phyloP scores from a whole-genome alignment of 2,888 invertebrate species.

The Agelastica alni region DNA sequence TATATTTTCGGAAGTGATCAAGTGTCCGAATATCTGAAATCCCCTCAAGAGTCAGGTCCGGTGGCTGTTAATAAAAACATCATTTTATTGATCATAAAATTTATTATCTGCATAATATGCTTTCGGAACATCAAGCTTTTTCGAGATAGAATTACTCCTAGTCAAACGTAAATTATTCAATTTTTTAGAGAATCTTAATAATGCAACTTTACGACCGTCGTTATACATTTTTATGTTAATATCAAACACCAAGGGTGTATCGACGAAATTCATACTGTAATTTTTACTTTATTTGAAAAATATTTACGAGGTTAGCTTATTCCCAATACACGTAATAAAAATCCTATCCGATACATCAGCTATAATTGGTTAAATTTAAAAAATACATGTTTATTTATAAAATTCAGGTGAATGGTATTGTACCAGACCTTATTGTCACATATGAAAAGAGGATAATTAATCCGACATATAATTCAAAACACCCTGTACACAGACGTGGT shows the following conservation, averaged over 20 bases:
- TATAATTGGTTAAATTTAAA: not conserved
- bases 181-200: conserved; percentile 29
- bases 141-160: conserved; percentile 29
- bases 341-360: not conserved
- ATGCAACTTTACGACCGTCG: conserved; percentile 21
- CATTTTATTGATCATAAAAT: conserved; percentile 38
- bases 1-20: conserved; percentile 34
- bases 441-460: no score
- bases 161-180: conserved; percentile 31
- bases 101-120: conserved; percentile 37
- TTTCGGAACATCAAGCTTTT: conserved; percentile 31
- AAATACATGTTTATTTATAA: not conserved
- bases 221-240: conserved; percentile 24
- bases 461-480: no score
- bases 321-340: no score
- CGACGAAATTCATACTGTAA: not conserved
- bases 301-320: not conserved
- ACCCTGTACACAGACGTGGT: conserved; percentile 13
- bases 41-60: conserved; percentile 28
- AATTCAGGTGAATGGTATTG: no score
- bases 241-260: conserved; percentile 4
- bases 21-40: conserved; percentile 28
- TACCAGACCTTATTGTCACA: no score
- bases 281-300: not conserved
- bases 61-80: conserved; percentile 38